These are phyloP conservation scores for Telenomus remus DNA, from an alignment of 1,140 invertebrate species.

Conservation along the genomic window DNA sequence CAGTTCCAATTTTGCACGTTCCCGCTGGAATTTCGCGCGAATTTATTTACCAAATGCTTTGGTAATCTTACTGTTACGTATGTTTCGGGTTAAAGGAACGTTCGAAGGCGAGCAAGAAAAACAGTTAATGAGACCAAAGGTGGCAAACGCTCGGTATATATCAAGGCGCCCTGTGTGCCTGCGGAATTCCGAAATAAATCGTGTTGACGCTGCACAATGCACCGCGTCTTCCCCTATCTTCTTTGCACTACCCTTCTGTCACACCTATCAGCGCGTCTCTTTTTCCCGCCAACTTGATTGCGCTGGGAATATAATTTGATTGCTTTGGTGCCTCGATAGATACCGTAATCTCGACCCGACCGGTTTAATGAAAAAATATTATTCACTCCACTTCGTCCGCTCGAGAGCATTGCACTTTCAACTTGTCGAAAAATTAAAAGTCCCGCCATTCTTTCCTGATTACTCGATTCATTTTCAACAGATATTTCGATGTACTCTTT, in stretches of 20 bases:
- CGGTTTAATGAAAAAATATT: constrained; percentile 69
- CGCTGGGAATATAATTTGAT: constrained; percentile 73
- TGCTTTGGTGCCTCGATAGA: constrained; percentile 63
- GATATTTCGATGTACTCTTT: not conserved
- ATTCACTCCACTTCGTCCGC: constrained; percentile 65
- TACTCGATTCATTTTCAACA: not conserved
- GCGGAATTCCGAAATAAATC: constrained; percentile 58
- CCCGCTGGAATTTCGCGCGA: constrained; percentile 47
- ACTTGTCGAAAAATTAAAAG: constrained; percentile 29
- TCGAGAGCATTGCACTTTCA: constrained; percentile 55
- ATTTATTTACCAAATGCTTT: constrained; percentile 63
- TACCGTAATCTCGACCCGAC: constrained; percentile 61
- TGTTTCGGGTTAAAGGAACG: constrained; percentile 41
- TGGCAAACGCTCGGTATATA: constrained; percentile 44
- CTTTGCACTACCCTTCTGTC: not conserved
- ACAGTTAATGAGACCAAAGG: constrained; percentile 49
- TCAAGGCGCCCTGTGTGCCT: constrained; percentile 33
- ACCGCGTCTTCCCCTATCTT: constrained; percentile 24
- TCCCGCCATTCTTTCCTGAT: not conserved
- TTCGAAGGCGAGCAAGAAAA: constrained; percentile 37
- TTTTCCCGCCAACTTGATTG: constrained; percentile 68
- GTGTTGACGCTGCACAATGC: constrained; percentile 49
- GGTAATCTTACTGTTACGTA: constrained; percentile 46
- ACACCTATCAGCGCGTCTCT: constrained; percentile 50
- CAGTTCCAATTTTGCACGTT: constrained; percentile 63